Conservation (phyloP, 2,797 vertebrate genomes). For the Microctenopoma steveboyesi region DNA sequence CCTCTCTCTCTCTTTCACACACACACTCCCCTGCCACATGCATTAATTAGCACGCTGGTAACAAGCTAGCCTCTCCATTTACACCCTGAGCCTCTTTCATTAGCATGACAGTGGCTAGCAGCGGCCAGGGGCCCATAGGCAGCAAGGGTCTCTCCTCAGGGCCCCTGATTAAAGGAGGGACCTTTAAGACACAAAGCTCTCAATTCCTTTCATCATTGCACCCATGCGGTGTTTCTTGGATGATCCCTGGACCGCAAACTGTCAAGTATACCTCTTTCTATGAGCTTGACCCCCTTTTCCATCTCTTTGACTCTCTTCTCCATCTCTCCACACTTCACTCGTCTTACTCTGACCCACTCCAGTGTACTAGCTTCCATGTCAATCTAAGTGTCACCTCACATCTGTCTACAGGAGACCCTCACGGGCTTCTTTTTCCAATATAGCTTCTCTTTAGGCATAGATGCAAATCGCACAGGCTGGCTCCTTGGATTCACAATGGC, state of each 20-base stretch:
- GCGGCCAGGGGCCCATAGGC: conserved; percentile 72
- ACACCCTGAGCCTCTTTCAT: conserved; percentile 83
- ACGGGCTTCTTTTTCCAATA: conserved; percentile 35
- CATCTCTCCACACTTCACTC: conserved; percentile 56
- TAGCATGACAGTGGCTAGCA: conserved; percentile 84
- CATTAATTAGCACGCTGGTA: conserved; percentile 86
- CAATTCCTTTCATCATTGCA: conserved; percentile 79
- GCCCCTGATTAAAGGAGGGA: conserved; percentile 84
- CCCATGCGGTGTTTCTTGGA: conserved; percentile 72
- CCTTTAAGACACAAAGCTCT: conserved; percentile 77
- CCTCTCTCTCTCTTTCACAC: conserved; percentile 47
- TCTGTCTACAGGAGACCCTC: conserved; percentile 63
- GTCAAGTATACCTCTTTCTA: conserved; percentile 82
- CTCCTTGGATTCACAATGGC: conserved; percentile 68
- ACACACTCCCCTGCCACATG: conserved; percentile 69
- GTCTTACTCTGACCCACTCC: conserved; percentile 64
- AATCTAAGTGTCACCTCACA: conserved; percentile 74
- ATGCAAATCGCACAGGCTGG: conserved; percentile 68
- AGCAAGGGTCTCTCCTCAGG: conserved; percentile 77
- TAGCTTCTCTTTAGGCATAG: conserved; percentile 45
- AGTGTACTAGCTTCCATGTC: conserved; percentile 66
- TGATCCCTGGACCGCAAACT: conserved; percentile 78
- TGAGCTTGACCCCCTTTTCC: conserved; percentile 61
- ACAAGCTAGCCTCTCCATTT: conserved; percentile 84
- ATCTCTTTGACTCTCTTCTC: conserved; percentile 67